Evolutionary conservation across 2,797 vertebrate species (phyloP), one percentile per base, ranked within the genome.

Genomic region (Neosilurus hyrtlii): DNA sequence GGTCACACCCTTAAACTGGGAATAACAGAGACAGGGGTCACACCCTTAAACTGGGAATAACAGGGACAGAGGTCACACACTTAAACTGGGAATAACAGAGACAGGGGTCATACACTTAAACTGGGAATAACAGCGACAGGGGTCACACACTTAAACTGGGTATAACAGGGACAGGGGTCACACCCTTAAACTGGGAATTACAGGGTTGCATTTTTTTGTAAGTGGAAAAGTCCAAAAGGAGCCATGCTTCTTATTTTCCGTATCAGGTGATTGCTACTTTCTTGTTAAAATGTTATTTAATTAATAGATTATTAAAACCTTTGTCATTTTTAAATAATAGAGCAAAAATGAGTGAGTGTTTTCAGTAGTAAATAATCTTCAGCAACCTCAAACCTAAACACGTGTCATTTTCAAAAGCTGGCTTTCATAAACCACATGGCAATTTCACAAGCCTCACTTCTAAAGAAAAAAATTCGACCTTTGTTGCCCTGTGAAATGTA

Each of bases 401-500:
- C 20, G 12, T 20, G 54, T 74, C 35, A 75, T 35, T 11, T 73
- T 59, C 54, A 52, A 37, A 59, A 75, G 9, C 18, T 1, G 0
- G 26, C 0, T n/a, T n/a, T 37, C 18, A 61, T 56, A n/a, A 76
- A 59, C 20, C 56, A n/a, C 54, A 37, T n/a, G 15, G 15, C 26
- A 37, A 35, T 76, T 61, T 43, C 35, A 43, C 5, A 59, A 61
- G 14, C 22, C 11, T 76, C 35, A 76, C n/a, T 30, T 74, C 16
- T 14, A 18, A 14, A 73, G 15, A 59, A 61, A 61, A 20, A 57
- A 11, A 54, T 37, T 75, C 56, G 2, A 61, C 74, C 56, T 76
- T 59, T 61, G 30, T 43, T 76, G 56, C 56, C 56, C 56, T 76
- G 20, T 76, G 56, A 61, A 77, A 51, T 62, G 22, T 62, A 62